Base-by-base conservation (phyloP, 2,113 vertebrate genomes). In the Micromys minutus region DNA sequence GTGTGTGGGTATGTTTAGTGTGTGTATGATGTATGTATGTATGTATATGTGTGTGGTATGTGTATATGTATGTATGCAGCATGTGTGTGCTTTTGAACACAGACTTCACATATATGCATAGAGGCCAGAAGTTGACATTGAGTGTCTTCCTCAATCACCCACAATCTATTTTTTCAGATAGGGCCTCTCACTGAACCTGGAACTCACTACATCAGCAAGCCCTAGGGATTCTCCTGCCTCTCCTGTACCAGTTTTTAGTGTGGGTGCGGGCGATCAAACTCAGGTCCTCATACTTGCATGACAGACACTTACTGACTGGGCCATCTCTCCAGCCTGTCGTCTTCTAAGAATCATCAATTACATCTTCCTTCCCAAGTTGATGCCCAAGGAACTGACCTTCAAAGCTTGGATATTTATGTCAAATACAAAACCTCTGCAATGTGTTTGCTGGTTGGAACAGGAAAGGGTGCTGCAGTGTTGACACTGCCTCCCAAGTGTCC, bases 271-370 rank as follows among this genome's bases (percentile, higher is more conserved):
- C 45, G 26, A 31, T 17, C 26, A 63, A 61, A 84, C 15, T 21
- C 57, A 3, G 16, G 26, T 12, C 39, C 24, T 42, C 57, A 31
- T 10, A 26, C 26, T 42, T 34, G 8, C 31, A 29, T 45, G 39
- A 47, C 45, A 50, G 45, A 52, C 76, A 21, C 59, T 34, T 3
- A 21, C 42, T 85, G n/a, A 63, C 81, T 45, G 29, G 45, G 59
- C 81, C 59, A 47, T 21, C 16, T 21, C 76, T 24, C 45, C 63
- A 36, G 16, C 17, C 31, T 29, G 29, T 9, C 12, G 0, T 6
- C 75, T n/a, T 47, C 7, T 11, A 5, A 61, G 59, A 8, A 61
- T 24, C 59, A 45, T 69, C 15, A 0, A 0, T 3, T n/a, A 7
- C 0, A 0, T 5, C 81, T 67, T 39, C 39, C 42, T 77, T 42